A percentile compares a stretch with the other conserved stretches of the same genome.
Evolutionary conservation across 1,140 invertebrate species (phyloP).

Genomic region (Prorops nasuta): DNA sequence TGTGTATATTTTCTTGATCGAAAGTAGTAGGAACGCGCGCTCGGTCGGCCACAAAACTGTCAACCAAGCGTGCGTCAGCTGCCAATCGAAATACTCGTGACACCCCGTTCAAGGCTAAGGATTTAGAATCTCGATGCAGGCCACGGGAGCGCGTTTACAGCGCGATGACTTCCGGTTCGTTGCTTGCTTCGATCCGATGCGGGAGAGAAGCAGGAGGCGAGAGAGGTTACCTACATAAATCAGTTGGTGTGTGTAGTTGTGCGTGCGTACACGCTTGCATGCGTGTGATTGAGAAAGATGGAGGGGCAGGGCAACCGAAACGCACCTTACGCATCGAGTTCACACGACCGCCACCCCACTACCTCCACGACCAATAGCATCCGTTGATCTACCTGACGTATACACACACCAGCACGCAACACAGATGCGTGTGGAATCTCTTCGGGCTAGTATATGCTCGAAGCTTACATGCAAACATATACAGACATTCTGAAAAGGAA

Average conservation of each 20-base stretch:
- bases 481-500: too few relatives aligned
- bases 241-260: conserved; percentile 5
- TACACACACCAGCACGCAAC: too few relatives aligned
- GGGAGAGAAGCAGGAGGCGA: conserved; percentile 7
- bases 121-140: conserved; percentile 37
- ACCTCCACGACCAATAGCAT: background rate
- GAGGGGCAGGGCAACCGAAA: too few relatives aligned
- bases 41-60: background rate
- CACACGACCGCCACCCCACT: conserved; percentile 21
- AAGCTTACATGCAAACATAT: background rate
- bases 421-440: background rate
- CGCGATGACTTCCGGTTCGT: conserved; percentile 24
- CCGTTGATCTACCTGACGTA: too few relatives aligned
- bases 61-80: background rate
- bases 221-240: conserved; percentile 42
- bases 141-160: conserved; percentile 30
- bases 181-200: conserved; percentile 2
- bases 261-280: background rate
- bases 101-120: background rate
- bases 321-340: conserved; percentile 22
- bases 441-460: too few relatives aligned
- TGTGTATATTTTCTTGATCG: background rate
- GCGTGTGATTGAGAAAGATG: too few relatives aligned
- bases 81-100: background rate
- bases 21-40: conserved; percentile 11